Base-by-base conservation (phyloP, 2,113 vertebrate species). In the Phyllostomus hastatus region DNA sequence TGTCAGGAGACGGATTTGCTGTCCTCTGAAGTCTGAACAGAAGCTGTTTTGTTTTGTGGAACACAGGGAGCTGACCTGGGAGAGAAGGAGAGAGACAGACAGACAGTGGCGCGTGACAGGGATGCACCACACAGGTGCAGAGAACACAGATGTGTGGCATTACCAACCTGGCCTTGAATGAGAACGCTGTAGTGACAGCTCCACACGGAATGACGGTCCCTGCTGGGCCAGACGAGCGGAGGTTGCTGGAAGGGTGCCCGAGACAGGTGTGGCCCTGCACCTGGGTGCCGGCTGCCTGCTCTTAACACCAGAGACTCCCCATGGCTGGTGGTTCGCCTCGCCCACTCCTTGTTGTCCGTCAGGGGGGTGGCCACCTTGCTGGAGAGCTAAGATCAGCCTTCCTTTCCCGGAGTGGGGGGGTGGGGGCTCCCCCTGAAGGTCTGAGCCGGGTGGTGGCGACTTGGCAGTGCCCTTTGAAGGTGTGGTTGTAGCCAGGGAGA, bases 41-140 rank as follows among this genome's bases (percentile, higher is more conserved):
- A 86, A 83, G 69, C 86, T 43, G 46, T 97, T 82, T 59, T 98
- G 97, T 97, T 97, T 97, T 89, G 66, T 97, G 95, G 64, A 81
- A 78, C 84, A 28, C 38, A 90, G 75, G 95, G 66, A 95, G 78
- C 52, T 92, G 41, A 75, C 73, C 66, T 16, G 46, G 73, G 76
- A n/a, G 26, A 28, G 78, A 52, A 2, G 31, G 73, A n/a, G 75
- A 78, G 16, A n/a, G 84, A 80, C 7, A 69, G 22, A 85, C 11
- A 35, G 88, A 35, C 64, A 33, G 24, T 4, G 19, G 52, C 57
- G 28, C 20, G 26, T 50, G 64, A 6, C 38, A 15, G 61, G 59
- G 20, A 41, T 3, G 35, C 3, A 24, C 6, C 4, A 10, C 26
- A 11, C 5, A 11, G 17, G 43, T 66, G 28, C 33, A 24, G 28